These are phyloP conservation scores for Lycophotia porphyrea DNA, from an alignment of 2,888 invertebrate genomes.

Conservation along the genomic window DNA sequence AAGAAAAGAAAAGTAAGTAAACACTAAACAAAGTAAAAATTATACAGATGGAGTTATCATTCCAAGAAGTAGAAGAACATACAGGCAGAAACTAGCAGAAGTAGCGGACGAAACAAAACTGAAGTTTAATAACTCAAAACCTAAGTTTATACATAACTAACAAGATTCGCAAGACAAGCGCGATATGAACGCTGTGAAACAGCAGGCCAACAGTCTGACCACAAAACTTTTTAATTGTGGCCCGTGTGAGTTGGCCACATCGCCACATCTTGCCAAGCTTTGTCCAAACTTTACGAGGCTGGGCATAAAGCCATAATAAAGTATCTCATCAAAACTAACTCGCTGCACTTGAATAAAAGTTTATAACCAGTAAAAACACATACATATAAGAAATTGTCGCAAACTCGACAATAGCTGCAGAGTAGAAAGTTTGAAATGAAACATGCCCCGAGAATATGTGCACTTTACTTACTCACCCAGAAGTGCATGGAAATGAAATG, in stretches of 20 bases:
- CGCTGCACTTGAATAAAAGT: slow-evolving; percentile 77
- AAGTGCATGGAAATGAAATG: background rate
- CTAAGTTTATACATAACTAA: slow-evolving; percentile 22
- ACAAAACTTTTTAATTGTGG: slow-evolving; percentile 44
- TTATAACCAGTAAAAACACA: slow-evolving; percentile 75
- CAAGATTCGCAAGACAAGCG: slow-evolving; percentile 5
- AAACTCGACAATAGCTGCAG: slow-evolving; percentile 23
- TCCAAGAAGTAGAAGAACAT: background rate
- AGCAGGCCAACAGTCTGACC: slow-evolving; percentile 19
- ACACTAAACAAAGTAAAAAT: background rate
- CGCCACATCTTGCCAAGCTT: slow-evolving; percentile 41
- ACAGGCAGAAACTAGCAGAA: background rate
- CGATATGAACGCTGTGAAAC: slow-evolving; percentile 16
- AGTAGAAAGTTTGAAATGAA: slow-evolving; percentile 54
- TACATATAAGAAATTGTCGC: slow-evolving; percentile 65
- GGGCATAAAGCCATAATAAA: slow-evolving; percentile 71
- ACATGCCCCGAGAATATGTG: slow-evolving; percentile 17
- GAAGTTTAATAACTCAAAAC: slow-evolving; percentile 17
- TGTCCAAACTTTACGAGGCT: slow-evolving; percentile 62
- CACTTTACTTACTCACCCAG: slow-evolving; percentile 16
- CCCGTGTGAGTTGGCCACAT: slow-evolving; percentile 33
- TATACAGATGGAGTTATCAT: background rate
- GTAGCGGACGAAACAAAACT: background rate
- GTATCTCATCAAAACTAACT: slow-evolving; percentile 74
- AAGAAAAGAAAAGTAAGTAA: background rate